phyloP scores from a whole-genome alignment of 2,113 vertebrate genomes.

The Aviceda subcristata region DNA sequence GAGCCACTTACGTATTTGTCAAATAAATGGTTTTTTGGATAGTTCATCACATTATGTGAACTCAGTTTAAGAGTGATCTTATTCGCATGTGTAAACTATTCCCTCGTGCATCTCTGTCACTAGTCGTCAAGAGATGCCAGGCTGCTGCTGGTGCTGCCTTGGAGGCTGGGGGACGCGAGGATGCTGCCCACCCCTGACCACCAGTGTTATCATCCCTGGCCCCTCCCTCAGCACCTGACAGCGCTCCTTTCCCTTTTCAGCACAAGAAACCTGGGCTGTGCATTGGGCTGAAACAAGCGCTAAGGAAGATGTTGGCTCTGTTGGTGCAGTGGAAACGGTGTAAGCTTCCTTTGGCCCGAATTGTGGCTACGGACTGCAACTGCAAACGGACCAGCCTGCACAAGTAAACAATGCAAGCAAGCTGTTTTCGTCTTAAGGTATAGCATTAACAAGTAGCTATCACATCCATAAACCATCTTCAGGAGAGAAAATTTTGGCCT shows the following conservation, averaged over 20 bases:
- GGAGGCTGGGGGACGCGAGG: neutral
- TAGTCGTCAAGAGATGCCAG: too few species aligned
- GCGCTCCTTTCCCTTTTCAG: neutral
- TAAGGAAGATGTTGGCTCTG: neutral
- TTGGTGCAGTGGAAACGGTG: neutral
- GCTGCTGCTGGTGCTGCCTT: neutral
- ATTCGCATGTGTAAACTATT: neutral
- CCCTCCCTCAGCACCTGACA: neutral
- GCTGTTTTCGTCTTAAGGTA: neutral
- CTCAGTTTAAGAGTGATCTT: neutral
- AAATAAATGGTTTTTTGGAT: neutral
- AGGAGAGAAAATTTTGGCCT: neutral
- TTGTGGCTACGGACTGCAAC: accelerated
- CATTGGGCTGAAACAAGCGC: neutral
- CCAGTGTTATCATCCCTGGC: neutral
- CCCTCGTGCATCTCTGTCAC: too few species aligned
- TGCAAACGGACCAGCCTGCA: neutral
- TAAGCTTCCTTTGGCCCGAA: neutral
- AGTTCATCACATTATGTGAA: neutral
- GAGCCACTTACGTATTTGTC: neutral
- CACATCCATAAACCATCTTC: neutral
- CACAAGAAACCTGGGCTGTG: too few species aligned
- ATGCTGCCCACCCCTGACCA: neutral
- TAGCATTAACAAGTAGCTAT: neutral
- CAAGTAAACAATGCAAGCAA: neutral